Base-by-base conservation (phyloP, 2,113 vertebrate genomes). In the Cyprinus carpio region DNA sequence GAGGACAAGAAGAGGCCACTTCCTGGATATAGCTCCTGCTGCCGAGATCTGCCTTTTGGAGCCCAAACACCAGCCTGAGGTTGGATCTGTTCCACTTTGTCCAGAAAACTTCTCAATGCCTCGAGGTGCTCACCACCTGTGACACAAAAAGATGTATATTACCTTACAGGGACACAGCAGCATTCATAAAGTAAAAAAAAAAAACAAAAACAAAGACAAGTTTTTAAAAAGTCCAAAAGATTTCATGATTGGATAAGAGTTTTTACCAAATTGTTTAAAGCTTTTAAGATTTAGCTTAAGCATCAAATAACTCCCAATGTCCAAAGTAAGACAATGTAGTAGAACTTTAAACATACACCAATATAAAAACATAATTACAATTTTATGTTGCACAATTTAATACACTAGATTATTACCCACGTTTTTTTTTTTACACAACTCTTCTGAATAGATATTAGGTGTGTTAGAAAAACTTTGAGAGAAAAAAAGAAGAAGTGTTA, bases 1-100 rank as follows among this genome's bases (percentile, higher is more conserved):
- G 82, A 77, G 15, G 85, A 85, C n/a, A 89, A 0, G 25, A 74
- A 83, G 23, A 85, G 85, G 56, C 88, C 87, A 83, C 37, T 74
- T 40, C 71, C 79, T 62, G 72, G 72, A 78, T 65, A 87, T n/a
- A 87, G 76, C 76, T 81, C 56, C 54, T 80, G 82, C 58, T 87
- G 65, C 51, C 74, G 62, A 79, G 75, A 83, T 84, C 64, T 62
- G 75, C 8, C 67, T 86, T 86, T 58, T 84, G 75, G 29, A 79
- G 82, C 16, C 54, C 18, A 3, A 51, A 80, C 40, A 75, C 64
- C 40, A 64, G 20, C 54, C 54, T 20, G 54, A 56, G 54, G 51
- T 49, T 64, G 82, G 8, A 75, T 75, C 62, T 75, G 56, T 84
- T 87, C 76, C 40, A 84, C 82, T 40, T 81, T 84, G 40, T 87